Conservation (phyloP, 1,140 invertebrate species). For the Drosophila dunni region DNA sequence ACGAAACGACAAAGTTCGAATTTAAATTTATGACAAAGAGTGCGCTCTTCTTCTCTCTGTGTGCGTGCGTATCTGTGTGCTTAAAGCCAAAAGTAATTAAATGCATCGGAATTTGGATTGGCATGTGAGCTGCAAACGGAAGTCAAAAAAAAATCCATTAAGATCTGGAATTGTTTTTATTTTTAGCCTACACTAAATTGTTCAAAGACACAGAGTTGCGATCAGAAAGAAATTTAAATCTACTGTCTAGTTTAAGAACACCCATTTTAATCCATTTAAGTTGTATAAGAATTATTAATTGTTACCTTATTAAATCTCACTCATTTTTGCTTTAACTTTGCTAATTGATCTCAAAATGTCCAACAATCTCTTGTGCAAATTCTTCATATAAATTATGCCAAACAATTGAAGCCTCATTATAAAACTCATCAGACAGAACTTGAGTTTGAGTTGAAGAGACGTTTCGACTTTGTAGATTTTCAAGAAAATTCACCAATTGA, state of each 20-base stretch:
- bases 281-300: no score
- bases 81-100: slow-evolving; percentile 38
- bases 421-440: slow-evolving; percentile 6
- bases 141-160: slow-evolving; percentile 17
- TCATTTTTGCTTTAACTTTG: no score
- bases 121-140: slow-evolving; percentile 24
- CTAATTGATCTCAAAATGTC: background rate
- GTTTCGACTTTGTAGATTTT: slow-evolving; percentile 6
- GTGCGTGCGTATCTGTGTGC: slow-evolving; percentile 3
- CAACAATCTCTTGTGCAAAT: background rate
- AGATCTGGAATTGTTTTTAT: background rate
- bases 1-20: slow-evolving; percentile 50
- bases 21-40: slow-evolving; percentile 53
- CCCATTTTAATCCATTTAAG: no score
- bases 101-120: slow-evolving; percentile 23
- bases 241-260: no score
- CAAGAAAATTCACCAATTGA: slow-evolving; percentile 4
- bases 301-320: no score
- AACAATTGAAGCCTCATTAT: slow-evolving; percentile 15
- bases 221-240: no score
- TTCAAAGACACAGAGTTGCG: background rate
- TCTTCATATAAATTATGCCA: slow-evolving; percentile 30
- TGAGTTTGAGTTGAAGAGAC: slow-evolving; percentile 12
- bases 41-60: background rate
- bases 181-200: background rate